These are phyloP conservation scores for Macroteleia sp. DNA, from an alignment of 2,888 invertebrate genomes.

Conservation along the genomic window DNA sequence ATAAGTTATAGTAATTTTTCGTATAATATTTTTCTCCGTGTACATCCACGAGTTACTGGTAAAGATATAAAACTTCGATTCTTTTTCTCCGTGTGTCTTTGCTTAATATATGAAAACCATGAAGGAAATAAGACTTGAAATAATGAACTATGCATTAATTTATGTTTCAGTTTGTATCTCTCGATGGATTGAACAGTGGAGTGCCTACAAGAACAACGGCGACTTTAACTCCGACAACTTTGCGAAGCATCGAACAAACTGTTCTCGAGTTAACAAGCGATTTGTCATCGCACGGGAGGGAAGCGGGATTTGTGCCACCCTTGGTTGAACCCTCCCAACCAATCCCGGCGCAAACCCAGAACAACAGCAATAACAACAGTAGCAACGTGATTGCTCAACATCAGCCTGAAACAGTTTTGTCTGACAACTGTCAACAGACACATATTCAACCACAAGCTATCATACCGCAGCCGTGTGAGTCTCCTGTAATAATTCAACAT, in stretches of 20 bases:
- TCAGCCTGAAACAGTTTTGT: constrained; percentile 43
- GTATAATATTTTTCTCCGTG: no score
- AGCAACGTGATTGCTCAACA: constrained; percentile 53
- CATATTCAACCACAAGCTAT: constrained; percentile 34
- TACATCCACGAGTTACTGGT: no score
- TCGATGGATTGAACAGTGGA: constrained; percentile 94
- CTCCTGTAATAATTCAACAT: constrained; percentile 47
- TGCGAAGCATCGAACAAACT: constrained; percentile 95
- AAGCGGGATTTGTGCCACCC: constrained; percentile 97
- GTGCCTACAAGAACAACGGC: constrained; percentile 97
- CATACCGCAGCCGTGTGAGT: constrained; percentile 83
- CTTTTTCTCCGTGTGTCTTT: no score
- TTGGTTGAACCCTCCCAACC: constrained; percentile 84
- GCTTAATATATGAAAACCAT: no score
- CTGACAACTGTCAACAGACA: constrained; percentile 61
- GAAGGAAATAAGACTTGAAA: no score
- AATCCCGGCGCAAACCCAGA: constrained; percentile 82
- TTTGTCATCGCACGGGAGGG: constrained; percentile 90
- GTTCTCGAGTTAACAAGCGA: constrained; percentile 93
- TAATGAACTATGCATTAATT: no score
- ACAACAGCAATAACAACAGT: constrained; percentile 67
- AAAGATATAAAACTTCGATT: no score
- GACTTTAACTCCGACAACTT: constrained; percentile 96
- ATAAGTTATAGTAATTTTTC: no score
- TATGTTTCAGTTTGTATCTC: constrained; percentile 93